phyloP scores from a whole-genome alignment of 2,113 vertebrate species.

The Pantherophis guttatus region DNA sequence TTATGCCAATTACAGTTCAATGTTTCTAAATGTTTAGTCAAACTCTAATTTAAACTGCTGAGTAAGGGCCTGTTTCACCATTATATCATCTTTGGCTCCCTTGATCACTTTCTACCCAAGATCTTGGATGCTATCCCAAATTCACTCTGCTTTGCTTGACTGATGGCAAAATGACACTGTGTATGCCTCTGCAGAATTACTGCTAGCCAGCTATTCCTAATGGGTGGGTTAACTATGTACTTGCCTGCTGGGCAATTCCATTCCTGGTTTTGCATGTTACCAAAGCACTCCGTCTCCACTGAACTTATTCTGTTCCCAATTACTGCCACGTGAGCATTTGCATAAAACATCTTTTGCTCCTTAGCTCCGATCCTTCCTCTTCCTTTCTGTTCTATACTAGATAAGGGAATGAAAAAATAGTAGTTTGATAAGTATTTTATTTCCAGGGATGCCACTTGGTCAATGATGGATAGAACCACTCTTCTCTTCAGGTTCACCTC shows the following conservation, averaged over 20 bases:
- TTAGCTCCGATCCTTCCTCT: neutral
- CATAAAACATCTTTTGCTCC: neutral
- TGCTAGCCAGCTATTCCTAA: neutral
- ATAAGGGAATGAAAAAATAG: neutral
- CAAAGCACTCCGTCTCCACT: neutral
- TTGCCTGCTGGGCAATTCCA: neutral
- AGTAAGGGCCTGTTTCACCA: neutral
- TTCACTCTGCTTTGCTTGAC: neutral
- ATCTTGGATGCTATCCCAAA: constrained; percentile 1
- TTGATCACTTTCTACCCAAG: neutral
- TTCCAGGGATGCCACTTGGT: neutral
- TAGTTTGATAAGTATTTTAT: neutral
- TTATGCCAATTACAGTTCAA: neutral
- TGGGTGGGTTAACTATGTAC: neutral
- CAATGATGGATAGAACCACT: neutral
- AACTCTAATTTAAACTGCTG: neutral
- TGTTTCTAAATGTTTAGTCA: neutral
- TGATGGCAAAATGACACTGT: neutral
- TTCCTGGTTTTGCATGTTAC: neutral
- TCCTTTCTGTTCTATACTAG: neutral
- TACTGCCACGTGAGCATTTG: neutral
- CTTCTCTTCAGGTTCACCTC: neutral
- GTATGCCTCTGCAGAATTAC: neutral
- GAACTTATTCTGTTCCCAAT: neutral
- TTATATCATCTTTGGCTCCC: neutral